Conservation (phyloP, 2,888 invertebrate genomes). For the Drosophila macrospina region DNA sequence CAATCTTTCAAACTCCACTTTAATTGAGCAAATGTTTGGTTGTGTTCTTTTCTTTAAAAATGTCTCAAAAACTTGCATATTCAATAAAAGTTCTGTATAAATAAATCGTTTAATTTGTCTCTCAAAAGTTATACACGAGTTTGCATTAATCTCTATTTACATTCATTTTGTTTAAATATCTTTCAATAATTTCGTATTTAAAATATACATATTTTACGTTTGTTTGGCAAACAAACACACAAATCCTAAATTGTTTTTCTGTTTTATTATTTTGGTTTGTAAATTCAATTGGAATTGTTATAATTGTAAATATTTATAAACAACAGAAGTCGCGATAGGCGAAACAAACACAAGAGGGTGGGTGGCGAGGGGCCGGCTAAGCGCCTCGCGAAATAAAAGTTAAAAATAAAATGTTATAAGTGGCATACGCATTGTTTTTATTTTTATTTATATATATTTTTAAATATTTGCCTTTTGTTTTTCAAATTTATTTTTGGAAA, state of each 20-base stretch:
- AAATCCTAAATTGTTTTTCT: constrained; percentile 40
- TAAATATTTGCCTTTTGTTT: constrained; percentile 35
- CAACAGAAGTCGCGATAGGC: constrained; percentile 46
- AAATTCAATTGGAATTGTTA: constrained; percentile 53
- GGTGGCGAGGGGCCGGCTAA: constrained; percentile 3
- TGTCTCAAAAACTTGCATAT: constrained; percentile 48
- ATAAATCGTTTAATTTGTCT: constrained; percentile 41
- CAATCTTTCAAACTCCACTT: constrained; percentile 29
- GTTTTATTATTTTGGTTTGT: constrained; percentile 27
- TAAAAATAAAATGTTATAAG: constrained; percentile 63
- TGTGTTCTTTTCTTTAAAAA: constrained; percentile 26
- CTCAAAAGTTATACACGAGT: constrained; percentile 24
- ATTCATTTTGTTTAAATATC: constrained; percentile 17
- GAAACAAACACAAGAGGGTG: constrained; percentile 14
- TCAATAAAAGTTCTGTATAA: constrained; percentile 23
- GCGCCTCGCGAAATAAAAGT: constrained; percentile 53
- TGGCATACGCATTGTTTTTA: constrained; percentile 66
- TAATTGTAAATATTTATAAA: constrained; percentile 60
- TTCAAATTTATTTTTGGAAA: constrained; percentile 74
- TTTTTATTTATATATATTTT: constrained; percentile 42
- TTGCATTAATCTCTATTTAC: constrained; percentile 24
- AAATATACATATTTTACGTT: constrained; percentile 10
- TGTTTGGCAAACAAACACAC: constrained; percentile 55
- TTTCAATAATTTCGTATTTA: neutral
- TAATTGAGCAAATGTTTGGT: constrained; percentile 29